Conservation (phyloP, 1,140 invertebrate genomes). For the Papilio glaucus region DNA sequence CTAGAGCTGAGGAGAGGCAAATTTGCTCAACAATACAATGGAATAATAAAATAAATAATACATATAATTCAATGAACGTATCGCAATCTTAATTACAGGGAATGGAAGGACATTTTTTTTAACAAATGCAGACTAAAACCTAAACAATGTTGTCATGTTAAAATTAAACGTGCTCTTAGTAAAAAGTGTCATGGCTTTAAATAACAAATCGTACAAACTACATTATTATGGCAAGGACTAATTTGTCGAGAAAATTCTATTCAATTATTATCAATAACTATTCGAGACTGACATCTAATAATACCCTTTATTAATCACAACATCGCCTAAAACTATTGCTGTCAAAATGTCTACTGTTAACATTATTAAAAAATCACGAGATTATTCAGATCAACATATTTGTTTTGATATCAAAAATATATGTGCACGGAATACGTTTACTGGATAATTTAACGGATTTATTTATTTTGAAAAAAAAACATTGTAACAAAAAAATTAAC, state of each 20-base stretch:
- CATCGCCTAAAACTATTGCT: neutral
- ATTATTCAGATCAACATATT: conserved; percentile 1
- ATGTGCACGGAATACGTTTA: neutral
- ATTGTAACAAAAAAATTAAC: neutral
- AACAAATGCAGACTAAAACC: neutral
- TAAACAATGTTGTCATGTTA: conserved; percentile 16
- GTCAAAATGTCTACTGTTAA: neutral
- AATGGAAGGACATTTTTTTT: neutral
- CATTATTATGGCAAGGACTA: conserved; percentile 16
- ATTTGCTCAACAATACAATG: neutral
- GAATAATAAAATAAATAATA: no score
- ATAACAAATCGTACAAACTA: conserved; percentile 13
- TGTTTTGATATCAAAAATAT: conserved; percentile 27
- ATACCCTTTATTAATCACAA: conserved; percentile 24
- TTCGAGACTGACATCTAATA: conserved; percentile 30
- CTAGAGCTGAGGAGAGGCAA: no score
- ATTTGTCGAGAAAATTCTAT: neutral
- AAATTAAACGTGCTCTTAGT: conserved; percentile 19
- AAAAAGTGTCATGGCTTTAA: conserved; percentile 27
- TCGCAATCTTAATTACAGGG: no score
- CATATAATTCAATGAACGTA: no score
- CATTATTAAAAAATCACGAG: neutral
- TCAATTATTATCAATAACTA: conserved; percentile 1
- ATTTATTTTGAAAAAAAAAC: neutral
- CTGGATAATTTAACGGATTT: neutral